Percentiles rank a stretch among this genome's conserved stretches.
phyloP scores from a whole-genome alignment of 2,888 invertebrate species.

The Thecocarcelia acutangulata region DNA sequence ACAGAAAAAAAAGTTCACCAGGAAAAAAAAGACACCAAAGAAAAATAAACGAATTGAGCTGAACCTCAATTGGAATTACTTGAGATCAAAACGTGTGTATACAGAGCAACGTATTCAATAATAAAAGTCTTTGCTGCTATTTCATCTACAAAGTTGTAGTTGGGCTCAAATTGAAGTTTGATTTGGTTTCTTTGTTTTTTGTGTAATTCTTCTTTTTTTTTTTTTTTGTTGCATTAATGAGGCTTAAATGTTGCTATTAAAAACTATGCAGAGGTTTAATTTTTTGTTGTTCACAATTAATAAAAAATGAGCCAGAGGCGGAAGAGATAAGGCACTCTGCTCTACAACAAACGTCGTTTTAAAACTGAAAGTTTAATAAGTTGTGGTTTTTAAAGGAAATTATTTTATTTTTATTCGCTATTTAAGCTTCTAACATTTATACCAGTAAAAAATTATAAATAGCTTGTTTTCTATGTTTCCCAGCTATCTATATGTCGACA shows the following conservation, averaged over 20 bases:
- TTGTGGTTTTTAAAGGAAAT: not conserved
- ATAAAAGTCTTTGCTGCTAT: constrained; percentile 33
- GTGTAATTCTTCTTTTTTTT: constrained; percentile 33
- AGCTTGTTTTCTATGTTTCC: too few species aligned
- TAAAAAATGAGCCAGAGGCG: constrained; percentile 33
- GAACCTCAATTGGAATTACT: constrained; percentile 54
- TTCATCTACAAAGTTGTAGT: constrained; percentile 8
- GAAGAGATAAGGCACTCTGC: constrained; percentile 25
- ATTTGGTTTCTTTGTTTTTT: too few species aligned
- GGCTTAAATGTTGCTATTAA: constrained; percentile 71
- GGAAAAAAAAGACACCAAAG: not conserved
- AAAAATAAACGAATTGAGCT: constrained; percentile 20
- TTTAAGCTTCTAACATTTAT: too few species aligned
- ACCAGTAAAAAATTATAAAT: too few species aligned
- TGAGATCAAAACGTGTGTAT: constrained; percentile 55
- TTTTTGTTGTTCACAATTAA: constrained; percentile 47
- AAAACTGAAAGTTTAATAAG: not conserved
- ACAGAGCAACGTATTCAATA: constrained; percentile 57
- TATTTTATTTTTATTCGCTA: too few species aligned
- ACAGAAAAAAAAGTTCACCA: constrained; percentile 34
- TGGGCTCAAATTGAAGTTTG: constrained; percentile 51
- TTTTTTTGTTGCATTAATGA: constrained; percentile 70
- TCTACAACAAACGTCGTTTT: not conserved
- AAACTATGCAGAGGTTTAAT: constrained; percentile 66
- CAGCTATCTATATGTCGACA: too few species aligned